Conservation (phyloP, 2,797 vertebrate species). For the Sphenopsis melanotis region DNA sequence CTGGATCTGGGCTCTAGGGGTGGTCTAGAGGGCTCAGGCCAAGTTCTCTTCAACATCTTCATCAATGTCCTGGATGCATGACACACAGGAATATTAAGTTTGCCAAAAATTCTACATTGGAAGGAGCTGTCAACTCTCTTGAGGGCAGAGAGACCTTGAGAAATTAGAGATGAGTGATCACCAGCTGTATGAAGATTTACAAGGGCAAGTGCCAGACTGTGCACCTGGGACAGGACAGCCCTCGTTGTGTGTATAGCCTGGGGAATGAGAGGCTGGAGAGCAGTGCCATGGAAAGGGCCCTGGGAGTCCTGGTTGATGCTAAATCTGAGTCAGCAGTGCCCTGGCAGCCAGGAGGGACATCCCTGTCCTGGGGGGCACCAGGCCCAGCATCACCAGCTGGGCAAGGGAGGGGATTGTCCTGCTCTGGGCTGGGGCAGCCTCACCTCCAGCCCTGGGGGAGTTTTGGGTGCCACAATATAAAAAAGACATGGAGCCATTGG, state of each 20-base stretch:
- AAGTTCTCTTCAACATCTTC: background rate
- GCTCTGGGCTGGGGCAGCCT: background rate
- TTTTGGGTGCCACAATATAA: background rate
- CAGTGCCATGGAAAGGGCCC: background rate
- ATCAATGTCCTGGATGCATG: background rate
- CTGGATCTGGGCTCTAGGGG: background rate
- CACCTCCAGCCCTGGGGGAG: background rate
- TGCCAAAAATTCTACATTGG: background rate
- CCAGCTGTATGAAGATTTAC: rapidly evolving
- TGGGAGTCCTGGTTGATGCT: rapidly evolving
- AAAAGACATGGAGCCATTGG: rapidly evolving
- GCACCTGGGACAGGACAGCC: background rate
- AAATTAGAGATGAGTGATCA: background rate
- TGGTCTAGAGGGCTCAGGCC: background rate
- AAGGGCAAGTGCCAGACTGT: rapidly evolving
- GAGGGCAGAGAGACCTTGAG: background rate
- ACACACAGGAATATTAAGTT: background rate
- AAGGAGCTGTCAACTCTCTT: background rate
- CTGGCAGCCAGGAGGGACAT: background rate
- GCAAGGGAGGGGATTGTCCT: background rate
- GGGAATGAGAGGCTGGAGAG: background rate
- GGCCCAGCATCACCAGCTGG: rapidly evolving
- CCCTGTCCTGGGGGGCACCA: background rate
- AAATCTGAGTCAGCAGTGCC: background rate
- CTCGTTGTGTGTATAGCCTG: rapidly evolving